phyloP scores from a whole-genome alignment of 2,888 invertebrate species.

The Coelinius sp. region DNA sequence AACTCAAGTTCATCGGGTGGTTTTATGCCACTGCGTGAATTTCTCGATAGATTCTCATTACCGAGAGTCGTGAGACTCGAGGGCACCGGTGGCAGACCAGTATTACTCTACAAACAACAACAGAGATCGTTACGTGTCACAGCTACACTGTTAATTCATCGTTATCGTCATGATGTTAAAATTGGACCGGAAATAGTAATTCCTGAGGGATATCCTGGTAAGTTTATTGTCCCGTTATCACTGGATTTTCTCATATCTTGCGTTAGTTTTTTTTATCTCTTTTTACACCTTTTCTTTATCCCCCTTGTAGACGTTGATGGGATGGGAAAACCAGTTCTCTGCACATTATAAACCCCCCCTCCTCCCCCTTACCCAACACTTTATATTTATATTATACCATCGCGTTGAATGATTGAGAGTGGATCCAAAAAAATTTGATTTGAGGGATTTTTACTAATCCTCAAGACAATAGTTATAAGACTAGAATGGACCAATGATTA shows the following conservation, averaged over 20 bases:
- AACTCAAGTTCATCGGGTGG: slow-evolving; percentile 62
- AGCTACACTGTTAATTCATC: slow-evolving; percentile 70
- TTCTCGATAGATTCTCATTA: slow-evolving; percentile 70
- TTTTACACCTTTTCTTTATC: slow-evolving; percentile 30
- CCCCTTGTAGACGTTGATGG: slow-evolving; percentile 37
- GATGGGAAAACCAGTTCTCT: slow-evolving; percentile 48
- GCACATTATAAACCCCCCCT: slow-evolving; percentile 46
- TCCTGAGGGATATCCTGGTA: slow-evolving; percentile 72
- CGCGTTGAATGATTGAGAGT: slow-evolving; percentile 5
- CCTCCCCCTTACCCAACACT: too few relatives aligned
- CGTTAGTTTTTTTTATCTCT: slow-evolving; percentile 1
- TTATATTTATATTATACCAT: slow-evolving; percentile 13
- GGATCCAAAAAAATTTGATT: not conserved
- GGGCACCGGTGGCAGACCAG: slow-evolving; percentile 70
- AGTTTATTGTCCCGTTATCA: slow-evolving; percentile 50
- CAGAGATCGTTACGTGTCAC: slow-evolving; percentile 63
- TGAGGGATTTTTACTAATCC: not conserved
- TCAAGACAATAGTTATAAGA: not conserved
- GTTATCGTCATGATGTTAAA: slow-evolving; percentile 71
- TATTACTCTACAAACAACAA: slow-evolving; percentile 64
- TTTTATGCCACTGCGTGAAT: slow-evolving; percentile 67
- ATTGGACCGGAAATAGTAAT: slow-evolving; percentile 72
- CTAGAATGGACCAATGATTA: not conserved
- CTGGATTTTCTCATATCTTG: not conserved
- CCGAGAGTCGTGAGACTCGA: slow-evolving; percentile 70